phyloP scores from a whole-genome alignment of 2,797 vertebrate species.

The Enteromius radiatus region DNA sequence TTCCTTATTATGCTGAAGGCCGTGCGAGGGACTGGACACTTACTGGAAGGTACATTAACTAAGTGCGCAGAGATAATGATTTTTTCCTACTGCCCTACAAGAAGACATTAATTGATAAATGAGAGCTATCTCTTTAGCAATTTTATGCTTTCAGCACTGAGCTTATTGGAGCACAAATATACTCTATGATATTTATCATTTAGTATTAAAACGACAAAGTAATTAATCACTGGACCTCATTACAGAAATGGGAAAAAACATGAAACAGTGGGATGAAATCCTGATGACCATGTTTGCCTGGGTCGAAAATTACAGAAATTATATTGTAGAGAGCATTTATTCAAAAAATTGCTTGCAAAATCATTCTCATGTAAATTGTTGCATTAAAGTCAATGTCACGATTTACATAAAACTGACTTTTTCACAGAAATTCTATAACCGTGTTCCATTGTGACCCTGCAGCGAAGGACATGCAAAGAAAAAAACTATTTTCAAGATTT shows the following conservation, averaged over 20 bases:
- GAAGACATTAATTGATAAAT: slow-evolving; percentile 66
- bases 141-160: slow-evolving; percentile 59
- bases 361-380: neutral
- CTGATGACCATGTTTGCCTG: slow-evolving; percentile 1
- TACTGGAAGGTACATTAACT: slow-evolving; percentile 64
- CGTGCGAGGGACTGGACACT: slow-evolving; percentile 46
- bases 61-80: slow-evolving; percentile 62
- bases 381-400: neutral
- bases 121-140: slow-evolving; percentile 60
- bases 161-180: slow-evolving; percentile 63
- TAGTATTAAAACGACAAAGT: slow-evolving; percentile 60
- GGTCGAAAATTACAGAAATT: neutral
- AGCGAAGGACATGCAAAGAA: neutral
- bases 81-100: slow-evolving; percentile 59
- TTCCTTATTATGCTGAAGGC: slow-evolving; percentile 50
- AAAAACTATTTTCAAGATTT: neutral
- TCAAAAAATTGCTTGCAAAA: neutral
- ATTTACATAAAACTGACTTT: neutral
- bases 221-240: slow-evolving; percentile 56
- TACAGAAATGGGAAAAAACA: slow-evolving; percentile 41
- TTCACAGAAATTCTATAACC: neutral
- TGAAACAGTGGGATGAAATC: slow-evolving; percentile 28
- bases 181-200: slow-evolving; percentile 61
- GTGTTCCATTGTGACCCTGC: neutral
- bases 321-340: neutral